phyloP scores from a whole-genome alignment of 2,797 vertebrate genomes.

The Scleropages formosus region DNA sequence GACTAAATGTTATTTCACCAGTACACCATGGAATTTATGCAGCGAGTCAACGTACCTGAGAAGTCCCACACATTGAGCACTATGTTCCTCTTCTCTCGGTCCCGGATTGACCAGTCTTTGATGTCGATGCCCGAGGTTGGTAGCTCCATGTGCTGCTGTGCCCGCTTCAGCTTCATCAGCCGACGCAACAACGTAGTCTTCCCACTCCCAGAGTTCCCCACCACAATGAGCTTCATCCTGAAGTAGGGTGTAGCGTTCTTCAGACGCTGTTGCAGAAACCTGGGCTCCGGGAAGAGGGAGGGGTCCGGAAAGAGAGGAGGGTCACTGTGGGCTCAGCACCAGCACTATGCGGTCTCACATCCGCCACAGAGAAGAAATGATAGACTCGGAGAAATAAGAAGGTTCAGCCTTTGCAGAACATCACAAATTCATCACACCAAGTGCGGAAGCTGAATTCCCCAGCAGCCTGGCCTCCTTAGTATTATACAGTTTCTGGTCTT shows the following conservation, averaged over 20 bases:
- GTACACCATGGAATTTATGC: background rate
- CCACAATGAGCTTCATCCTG: slow-evolving; percentile 92
- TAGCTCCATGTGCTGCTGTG: slow-evolving; percentile 57
- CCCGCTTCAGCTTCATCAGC: slow-evolving; percentile 80
- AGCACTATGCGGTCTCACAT: too few species aligned
- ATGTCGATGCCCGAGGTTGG: slow-evolving; percentile 74
- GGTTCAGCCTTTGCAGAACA: background rate
- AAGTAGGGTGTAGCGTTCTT: slow-evolving; percentile 93
- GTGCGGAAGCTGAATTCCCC: too few species aligned
- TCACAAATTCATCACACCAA: background rate
- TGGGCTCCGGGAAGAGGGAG: slow-evolving; percentile 44
- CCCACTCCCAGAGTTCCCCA: slow-evolving; percentile 85
- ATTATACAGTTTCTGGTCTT: too few species aligned
- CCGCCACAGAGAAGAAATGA: too few species aligned
- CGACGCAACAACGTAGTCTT: slow-evolving; percentile 88
- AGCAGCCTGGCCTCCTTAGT: too few species aligned
- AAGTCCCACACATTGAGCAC: slow-evolving; percentile 95
- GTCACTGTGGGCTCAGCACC: too few species aligned
- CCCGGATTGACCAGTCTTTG: slow-evolving; percentile 80
- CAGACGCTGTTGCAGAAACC: slow-evolving; percentile 93
- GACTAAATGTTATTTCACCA: too few species aligned
- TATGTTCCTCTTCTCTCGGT: slow-evolving; percentile 80
- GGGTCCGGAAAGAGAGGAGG: background rate
- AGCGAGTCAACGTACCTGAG: slow-evolving; percentile 72
- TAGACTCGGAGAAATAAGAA: too few species aligned